Base-by-base conservation (phyloP, 1,140 invertebrate genomes). In the Centruroides sculpturatus region DNA sequence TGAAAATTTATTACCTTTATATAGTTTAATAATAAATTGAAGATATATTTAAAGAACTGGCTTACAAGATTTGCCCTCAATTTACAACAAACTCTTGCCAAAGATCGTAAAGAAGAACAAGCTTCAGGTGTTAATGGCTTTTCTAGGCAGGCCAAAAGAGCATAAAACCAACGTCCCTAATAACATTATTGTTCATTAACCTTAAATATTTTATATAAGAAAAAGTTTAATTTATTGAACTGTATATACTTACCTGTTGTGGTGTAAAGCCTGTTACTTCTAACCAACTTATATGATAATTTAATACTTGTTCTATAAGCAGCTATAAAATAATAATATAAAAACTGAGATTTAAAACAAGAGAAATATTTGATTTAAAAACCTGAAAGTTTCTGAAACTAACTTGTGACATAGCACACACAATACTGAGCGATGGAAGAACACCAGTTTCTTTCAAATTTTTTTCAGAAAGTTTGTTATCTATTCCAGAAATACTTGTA, bases 101-200 rank as follows among this genome's bases (percentile, higher is more conserved):
- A 67, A 13, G 70, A 71, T 55, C 82, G 72, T 3, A 83, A 67
- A 47, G 75, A 73, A 0, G 78, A 76, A 67, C 79, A 82, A 3
- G 74, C 74, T 59, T 82, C 80, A 9, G 82, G 81, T 62, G 76
- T 76, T 5, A 83, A 67, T 4, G 82, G 82, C 62, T 81, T 73
- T 67, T 82, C 79, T n/a, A 83, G 63, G 60, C 74, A 72, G 3
- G 71, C 73, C 5, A 83, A 61, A 35, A 83, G 65, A 0, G 79
- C 75, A 68, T 81, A 83, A 35, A 83, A 74, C 82, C 82, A 83
- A 49, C 72, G 72, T 12, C 81, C 82, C 71, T 78, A 66, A 3
- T n/a, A 5, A 47, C 56, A 23, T 23, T 23, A 23, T 23, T 23
- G 23, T 23, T 23, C 23, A 23, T 23, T 23, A 23, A 23, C 23